A percentile compares a stretch with the other conserved stretches of the same genome.
Conservation (phyloP, 2,888 invertebrate species). For the Sphaeridia pumilis region DNA sequence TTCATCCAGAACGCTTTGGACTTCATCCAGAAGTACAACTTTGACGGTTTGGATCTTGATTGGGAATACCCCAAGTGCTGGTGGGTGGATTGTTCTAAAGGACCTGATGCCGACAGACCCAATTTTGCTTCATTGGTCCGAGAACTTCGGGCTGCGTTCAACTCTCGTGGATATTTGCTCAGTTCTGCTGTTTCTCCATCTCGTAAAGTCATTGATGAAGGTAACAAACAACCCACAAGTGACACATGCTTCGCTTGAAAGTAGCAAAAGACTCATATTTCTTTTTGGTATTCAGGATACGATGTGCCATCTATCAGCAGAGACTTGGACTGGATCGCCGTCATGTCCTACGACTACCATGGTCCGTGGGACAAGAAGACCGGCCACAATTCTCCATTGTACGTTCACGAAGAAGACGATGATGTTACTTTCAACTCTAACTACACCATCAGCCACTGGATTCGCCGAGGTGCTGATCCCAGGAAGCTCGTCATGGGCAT, state of each 20-base stretch:
- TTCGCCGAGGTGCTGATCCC: slow-evolving; percentile 66
- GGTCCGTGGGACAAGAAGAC: slow-evolving; percentile 71
- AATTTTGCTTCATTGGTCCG: slow-evolving; percentile 61
- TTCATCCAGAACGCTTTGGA: slow-evolving; percentile 63
- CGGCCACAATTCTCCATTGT: slow-evolving; percentile 77
- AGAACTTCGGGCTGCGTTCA: slow-evolving; percentile 57
- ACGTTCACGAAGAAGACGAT: slow-evolving; percentile 69
- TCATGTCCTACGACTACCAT: slow-evolving; percentile 86
- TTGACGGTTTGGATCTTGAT: slow-evolving; percentile 88
- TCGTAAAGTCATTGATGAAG: slow-evolving; percentile 73
- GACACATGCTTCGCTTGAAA: not conserved
- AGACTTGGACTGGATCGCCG: slow-evolving; percentile 77
- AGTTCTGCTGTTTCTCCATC: slow-evolving; percentile 79
- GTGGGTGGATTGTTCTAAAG: slow-evolving; percentile 79
- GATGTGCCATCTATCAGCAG: slow-evolving; percentile 62
- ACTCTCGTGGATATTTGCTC: slow-evolving; percentile 55
- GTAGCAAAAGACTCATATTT: not conserved
- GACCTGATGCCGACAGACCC: slow-evolving; percentile 69
- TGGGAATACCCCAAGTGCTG: slow-evolving; percentile 91
- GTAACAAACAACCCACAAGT: slow-evolving; percentile 37
- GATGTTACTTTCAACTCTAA: slow-evolving; percentile 73
- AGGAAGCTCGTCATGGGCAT: slow-evolving; percentile 71
- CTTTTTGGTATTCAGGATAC: slow-evolving; percentile 45
- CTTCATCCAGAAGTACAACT: slow-evolving; percentile 66
- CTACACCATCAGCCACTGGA: slow-evolving; percentile 80